A percentile compares a stretch with the other conserved stretches of the same genome.
Conservation (phyloP, 2,888 invertebrate species). For the Parelbella ahira region DNA sequence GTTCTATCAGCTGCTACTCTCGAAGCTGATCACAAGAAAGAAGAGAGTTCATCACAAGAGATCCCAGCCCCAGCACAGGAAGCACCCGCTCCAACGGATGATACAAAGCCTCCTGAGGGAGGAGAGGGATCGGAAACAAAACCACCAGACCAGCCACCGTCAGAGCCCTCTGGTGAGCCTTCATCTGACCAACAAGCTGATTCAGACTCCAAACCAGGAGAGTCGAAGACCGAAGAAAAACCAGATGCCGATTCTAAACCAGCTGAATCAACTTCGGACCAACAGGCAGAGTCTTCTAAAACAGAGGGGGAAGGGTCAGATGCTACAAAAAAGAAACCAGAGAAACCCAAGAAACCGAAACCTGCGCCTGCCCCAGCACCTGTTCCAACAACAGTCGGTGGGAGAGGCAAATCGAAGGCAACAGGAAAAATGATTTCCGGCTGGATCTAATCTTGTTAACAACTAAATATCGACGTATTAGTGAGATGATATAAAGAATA, state of each 20-base stretch:
- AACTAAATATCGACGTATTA: constrained; percentile 47
- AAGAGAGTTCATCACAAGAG: too few species aligned
- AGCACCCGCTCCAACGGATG: neutral
- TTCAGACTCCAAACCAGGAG: constrained; percentile 16
- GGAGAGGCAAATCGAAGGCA: constrained; percentile 85
- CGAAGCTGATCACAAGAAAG: constrained; percentile 44
- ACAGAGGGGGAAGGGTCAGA: constrained; percentile 18
- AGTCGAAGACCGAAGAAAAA: constrained; percentile 31
- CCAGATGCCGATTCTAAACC: constrained; percentile 43
- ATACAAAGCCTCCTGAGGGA: constrained; percentile 7
- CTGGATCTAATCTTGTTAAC: constrained; percentile 79
- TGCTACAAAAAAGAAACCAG: constrained; percentile 29
- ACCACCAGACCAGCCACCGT: constrained; percentile 12
- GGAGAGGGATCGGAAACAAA: constrained; percentile 10
- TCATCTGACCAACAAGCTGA: constrained; percentile 12
- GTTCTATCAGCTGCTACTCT: constrained; percentile 63
- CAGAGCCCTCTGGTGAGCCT: constrained; percentile 7
- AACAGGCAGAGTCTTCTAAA: constrained; percentile 38
- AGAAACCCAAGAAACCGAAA: constrained; percentile 37
- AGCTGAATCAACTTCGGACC: constrained; percentile 26
- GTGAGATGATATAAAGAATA: constrained; percentile 48
- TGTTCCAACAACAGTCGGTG: constrained; percentile 64
- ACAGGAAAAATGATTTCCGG: constrained; percentile 87
- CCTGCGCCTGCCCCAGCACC: constrained; percentile 45
- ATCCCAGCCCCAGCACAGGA: constrained; percentile 28